Percentiles rank a stretch among this genome's conserved stretches.
Evolutionary conservation across 2,888 invertebrate species (phyloP).

Genomic region (Leptinotarsa peninsularis): DNA sequence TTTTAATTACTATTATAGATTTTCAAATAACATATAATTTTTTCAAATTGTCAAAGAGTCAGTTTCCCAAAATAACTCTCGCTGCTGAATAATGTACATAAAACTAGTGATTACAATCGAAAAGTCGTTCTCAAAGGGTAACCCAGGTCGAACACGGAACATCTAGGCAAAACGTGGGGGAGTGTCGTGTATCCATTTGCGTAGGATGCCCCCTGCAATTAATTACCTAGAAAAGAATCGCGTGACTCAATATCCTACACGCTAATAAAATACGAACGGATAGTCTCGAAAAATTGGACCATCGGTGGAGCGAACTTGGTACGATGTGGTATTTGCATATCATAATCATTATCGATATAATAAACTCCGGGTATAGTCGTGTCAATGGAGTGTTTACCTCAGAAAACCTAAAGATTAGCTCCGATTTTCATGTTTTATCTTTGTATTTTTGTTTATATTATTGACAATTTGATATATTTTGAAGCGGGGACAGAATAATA

Average conservation of each 20-base stretch:
- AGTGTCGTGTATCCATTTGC: constrained; percentile 14
- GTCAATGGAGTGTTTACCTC: no score
- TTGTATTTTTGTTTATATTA: no score
- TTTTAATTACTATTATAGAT: no score
- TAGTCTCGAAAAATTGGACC: constrained; percentile 11
- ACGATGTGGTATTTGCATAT: constrained; percentile 26
- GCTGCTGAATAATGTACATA: no score
- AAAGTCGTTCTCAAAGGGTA: neutral
- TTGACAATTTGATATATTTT: no score
- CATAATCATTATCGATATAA: constrained; percentile 17
- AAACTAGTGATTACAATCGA: no score
- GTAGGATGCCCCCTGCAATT: constrained; percentile 11
- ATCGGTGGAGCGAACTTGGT: constrained; percentile 19
- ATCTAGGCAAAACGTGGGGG: constrained; percentile 7
- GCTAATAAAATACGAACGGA: constrained; percentile 7
- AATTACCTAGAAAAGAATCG: constrained; percentile 4
- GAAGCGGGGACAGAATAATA: no score
- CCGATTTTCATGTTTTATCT: no score
- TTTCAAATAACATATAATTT: no score
- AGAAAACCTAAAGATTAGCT: no score
- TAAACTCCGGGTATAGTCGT: constrained; percentile 2
- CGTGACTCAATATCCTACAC: constrained; percentile 15
- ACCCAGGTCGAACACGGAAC: neutral
- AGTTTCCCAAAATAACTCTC: no score
- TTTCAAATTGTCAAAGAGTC: no score